Base-by-base conservation (phyloP, 2,113 vertebrate species). In the Pandion haliaetus region DNA sequence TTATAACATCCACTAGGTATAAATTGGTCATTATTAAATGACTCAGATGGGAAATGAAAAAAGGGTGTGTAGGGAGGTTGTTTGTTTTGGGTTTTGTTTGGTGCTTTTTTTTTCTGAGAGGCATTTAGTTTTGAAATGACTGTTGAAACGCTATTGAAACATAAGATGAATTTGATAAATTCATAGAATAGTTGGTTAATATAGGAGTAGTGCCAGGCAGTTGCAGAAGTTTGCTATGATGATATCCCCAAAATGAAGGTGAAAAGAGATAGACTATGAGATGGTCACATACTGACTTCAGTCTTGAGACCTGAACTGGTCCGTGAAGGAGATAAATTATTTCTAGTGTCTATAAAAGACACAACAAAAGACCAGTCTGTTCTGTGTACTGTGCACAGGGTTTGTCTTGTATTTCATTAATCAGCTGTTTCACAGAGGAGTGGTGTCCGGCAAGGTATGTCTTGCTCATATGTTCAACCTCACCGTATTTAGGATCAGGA, bases 21-120 rank as follows among this genome's bases (percentile, higher is more conserved):
- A 91, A 95, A 93, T 88, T 96, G 96, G 93, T 95, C 92, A 80
- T 96, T 96, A 88, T 90, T 85, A 80, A 91, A 88, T 85, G 50
- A 11, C 82, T 94, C 62, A 45, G 74, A 45, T 42, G 86, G 62
- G 66, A 91, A 91, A 38, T 78, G 15, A 16, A 18, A 65, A 74
- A 72, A 23, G 31, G 44, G 17, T 34, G 49, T 61, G 17, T 49
- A 38, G 57, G 24, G 57, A 32, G 10, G 34, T 42, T 58, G n/a
- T 1, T 74, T 91, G 69, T 6, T 71, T 84, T 38, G 31, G 5
- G 1, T 8, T 61, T 42, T 61, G 32, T n/a, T 40, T 25, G 28
- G 50, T 65, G 9, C 26, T 25, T 44, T 72, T 2, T 21, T 83
- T 89, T 59, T 5, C 10, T 10, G 16, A 81, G 34, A 61, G 31